phyloP scores from a whole-genome alignment of 2,888 invertebrate genomes.

The Iselma pallidipennis region DNA sequence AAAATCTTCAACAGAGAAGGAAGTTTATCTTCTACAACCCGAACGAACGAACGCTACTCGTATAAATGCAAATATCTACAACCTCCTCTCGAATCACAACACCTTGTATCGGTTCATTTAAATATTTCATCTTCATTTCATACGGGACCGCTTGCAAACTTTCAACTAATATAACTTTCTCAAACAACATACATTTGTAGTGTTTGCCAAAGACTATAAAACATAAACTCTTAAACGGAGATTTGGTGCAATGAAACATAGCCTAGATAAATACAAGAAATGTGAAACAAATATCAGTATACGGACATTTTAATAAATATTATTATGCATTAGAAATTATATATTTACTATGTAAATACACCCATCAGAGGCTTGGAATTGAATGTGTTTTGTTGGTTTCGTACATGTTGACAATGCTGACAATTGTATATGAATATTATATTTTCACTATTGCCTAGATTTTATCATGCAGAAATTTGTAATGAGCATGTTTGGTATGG shows the following conservation, averaged over 20 bases:
- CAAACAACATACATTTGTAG: constrained; percentile 39
- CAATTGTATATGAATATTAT: neutral
- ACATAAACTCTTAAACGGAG: constrained; percentile 12
- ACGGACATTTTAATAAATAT: no score
- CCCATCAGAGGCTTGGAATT: no score
- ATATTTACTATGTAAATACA: no score
- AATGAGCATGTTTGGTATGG: neutral
- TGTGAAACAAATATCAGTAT: no score
- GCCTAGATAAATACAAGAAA: no score
- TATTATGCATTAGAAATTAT: no score
- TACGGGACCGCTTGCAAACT: constrained; percentile 36
- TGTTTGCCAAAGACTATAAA: constrained; percentile 18
- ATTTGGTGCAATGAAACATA: neutral
- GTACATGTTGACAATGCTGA: neutral
- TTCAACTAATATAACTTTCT: constrained; percentile 37
- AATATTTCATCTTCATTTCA: constrained; percentile 41
- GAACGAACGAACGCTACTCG: constrained; percentile 18
- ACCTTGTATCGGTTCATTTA: constrained; percentile 39
- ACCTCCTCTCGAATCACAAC: constrained; percentile 26
- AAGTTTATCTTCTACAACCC: constrained; percentile 21
- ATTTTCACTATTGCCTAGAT: constrained; percentile 4
- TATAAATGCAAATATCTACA: constrained; percentile 33
- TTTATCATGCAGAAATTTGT: constrained; percentile 3
- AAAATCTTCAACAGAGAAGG: constrained; percentile 4
- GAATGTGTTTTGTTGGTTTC: neutral